Evolutionary conservation across 2,113 vertebrate species (phyloP), one percentile per base, ranked within the genome.

Genomic region (Pterocles gutturalis): DNA sequence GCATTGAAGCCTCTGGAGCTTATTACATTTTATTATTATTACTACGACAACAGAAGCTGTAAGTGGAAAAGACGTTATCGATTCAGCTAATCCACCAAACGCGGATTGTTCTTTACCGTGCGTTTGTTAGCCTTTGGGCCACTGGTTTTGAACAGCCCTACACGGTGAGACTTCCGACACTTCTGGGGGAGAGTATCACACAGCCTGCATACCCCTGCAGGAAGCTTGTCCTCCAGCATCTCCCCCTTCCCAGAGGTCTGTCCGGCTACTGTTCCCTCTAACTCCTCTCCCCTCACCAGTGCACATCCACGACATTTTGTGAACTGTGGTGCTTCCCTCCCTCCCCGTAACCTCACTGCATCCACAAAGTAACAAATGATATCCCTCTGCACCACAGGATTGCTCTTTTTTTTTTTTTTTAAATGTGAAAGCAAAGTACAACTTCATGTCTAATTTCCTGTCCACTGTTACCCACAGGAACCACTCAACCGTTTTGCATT

Each of bases 101-200:
- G 18, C 57, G 34, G 69, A 11, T 10, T 51, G 36, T 11, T 67
- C 70, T 28, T 45, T 8, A 25, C 76, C 0, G 4, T 8, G 58
- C n/a, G 14, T 33, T 66, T n/a, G n/a, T 20, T 7, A 36, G 62
- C 38, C 49, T 16, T 24, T 41, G 83, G 89, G 66, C 65, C 33
- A 41, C 38, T 34, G 61, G 34, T 45, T 67, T 34, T 7, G 18
- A 31, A 24, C 61, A 46, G 66, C 41, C 45, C 15, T 10, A 22
- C 46, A 11, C 0, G 0, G 43, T 0, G 20, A 33, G 38, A 25
- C 49, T 29, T 20, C 7, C 17, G 19, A 2, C 8, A 1, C 24
- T 58, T 19, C 34, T 8, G 12, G 36, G 46, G 3, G 20, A 62
- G 58, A 26, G 5, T 10, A 20, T 24, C 41, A 9, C 72, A 28